Evolutionary conservation across 2,797 vertebrate species (phyloP).

Genomic region (Rallus crepitans): DNA sequence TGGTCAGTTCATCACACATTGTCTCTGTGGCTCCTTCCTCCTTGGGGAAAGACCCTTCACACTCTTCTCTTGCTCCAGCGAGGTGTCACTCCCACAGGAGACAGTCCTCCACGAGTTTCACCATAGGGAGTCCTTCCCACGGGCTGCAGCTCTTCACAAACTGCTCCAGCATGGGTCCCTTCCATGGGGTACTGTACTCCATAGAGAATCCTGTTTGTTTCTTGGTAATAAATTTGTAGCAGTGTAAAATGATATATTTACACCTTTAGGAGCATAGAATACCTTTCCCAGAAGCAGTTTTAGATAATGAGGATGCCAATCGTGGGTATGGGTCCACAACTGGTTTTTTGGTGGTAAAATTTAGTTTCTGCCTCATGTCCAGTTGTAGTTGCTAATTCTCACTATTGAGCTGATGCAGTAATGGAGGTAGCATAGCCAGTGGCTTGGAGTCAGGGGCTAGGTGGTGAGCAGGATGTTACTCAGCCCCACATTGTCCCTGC

Average conservation of each 20-base stretch:
- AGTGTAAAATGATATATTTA: background rate
- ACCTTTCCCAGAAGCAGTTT: background rate
- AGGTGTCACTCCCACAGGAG: too few species aligned
- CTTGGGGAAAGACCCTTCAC: too few species aligned
- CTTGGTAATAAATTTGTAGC: background rate
- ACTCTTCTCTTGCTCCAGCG: too few species aligned
- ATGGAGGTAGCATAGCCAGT: background rate
- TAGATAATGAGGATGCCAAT: background rate
- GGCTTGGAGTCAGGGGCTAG: rapidly evolving
- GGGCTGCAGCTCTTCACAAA: too few species aligned
- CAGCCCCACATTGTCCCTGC: background rate
- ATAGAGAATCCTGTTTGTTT: background rate
- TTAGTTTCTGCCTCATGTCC: background rate
- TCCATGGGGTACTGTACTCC: background rate
- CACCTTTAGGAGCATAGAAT: background rate
- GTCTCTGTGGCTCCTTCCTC: too few species aligned
- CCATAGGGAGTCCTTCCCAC: too few species aligned
- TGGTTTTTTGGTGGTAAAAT: background rate
- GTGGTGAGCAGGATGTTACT: background rate
- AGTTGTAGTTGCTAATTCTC: background rate
- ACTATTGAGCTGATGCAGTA: background rate
- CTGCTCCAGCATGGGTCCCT: too few species aligned
- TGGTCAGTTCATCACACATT: too few species aligned
- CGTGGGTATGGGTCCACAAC: background rate
- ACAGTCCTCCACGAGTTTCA: too few species aligned